These are phyloP conservation scores for Epirrhoe tristata DNA, from an alignment of 2,888 invertebrate species.

Conservation along the genomic window DNA sequence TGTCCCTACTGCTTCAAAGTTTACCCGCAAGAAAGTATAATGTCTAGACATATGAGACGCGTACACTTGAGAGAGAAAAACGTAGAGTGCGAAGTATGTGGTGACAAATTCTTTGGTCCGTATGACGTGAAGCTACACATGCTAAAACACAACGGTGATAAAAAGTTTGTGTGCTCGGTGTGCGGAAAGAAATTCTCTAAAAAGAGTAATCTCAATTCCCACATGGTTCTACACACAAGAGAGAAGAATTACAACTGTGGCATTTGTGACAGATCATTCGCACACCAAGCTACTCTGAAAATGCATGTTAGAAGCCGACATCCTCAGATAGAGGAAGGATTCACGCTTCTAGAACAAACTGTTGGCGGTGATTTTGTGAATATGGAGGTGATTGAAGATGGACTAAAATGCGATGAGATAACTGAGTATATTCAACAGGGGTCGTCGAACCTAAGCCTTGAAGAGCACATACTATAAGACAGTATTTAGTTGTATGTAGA, in stretches of 20 bases:
- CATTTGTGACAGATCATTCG: conserved; percentile 83
- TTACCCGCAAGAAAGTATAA: conserved; percentile 82
- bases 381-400: conserved; percentile 65
- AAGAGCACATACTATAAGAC: conserved; percentile 13
- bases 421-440: conserved; percentile 34
- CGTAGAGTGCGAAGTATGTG: conserved; percentile 76
- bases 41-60: conserved; percentile 86
- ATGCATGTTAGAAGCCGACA: conserved; percentile 67
- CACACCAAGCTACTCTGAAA: conserved; percentile 69
- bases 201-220: conserved; percentile 86
- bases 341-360: conserved; percentile 51
- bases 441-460: conserved; percentile 15
- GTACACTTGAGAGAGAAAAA: conserved; percentile 83
- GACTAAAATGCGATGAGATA: conserved; percentile 57
- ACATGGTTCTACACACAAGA: conserved; percentile 84
- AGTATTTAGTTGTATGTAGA: background rate
- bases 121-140: conserved; percentile 81
- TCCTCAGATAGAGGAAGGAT: conserved; percentile 44
- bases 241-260: conserved; percentile 80
- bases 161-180: conserved; percentile 83
- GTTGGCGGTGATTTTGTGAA: conserved; percentile 60
- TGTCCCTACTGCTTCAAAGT: conserved; percentile 80
- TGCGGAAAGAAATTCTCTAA: conserved; percentile 87
- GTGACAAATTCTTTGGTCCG: conserved; percentile 74
- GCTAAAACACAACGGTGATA: conserved; percentile 83